Conservation (phyloP, 2,888 invertebrate species). For the Liodrosophila aerea region DNA sequence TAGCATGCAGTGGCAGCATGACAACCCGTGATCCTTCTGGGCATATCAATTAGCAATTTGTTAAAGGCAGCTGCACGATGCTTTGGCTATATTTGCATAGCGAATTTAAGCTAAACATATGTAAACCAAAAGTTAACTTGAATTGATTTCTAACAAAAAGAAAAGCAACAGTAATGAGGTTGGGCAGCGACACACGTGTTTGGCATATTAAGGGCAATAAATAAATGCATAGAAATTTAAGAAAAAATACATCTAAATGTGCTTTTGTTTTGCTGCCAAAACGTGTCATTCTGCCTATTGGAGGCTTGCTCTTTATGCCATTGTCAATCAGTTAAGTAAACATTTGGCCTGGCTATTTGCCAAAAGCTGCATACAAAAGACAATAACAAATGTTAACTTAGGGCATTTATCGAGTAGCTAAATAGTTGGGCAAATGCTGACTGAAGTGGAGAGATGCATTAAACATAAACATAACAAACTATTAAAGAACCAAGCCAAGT, state of each 20-base stretch:
- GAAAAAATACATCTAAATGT: background rate
- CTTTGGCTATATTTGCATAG: constrained; percentile 42
- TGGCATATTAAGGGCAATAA: constrained; percentile 9
- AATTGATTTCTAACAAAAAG: background rate
- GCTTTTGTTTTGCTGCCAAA: constrained; percentile 33
- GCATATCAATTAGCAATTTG: constrained; percentile 38
- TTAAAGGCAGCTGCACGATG: constrained; percentile 33
- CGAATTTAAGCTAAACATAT: constrained; percentile 8
- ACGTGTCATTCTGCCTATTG: constrained; percentile 26
- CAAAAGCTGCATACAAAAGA: constrained; percentile 26
- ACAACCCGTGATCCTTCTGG: constrained; percentile 41
- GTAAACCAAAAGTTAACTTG: constrained; percentile 4
- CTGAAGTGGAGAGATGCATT: constrained; percentile 10
- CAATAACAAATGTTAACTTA: constrained; percentile 30
- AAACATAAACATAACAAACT: background rate
- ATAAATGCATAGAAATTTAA: constrained; percentile 18
- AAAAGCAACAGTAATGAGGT: constrained; percentile 9
- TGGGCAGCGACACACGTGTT: background rate
- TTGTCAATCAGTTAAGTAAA: constrained; percentile 42
- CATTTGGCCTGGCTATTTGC: constrained; percentile 46
- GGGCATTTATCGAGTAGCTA: constrained; percentile 7
- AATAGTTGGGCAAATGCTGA: constrained; percentile 29
- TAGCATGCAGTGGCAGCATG: constrained; percentile 40
- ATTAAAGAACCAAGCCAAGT: too few relatives aligned
- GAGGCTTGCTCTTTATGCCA: constrained; percentile 11